A percentile compares a stretch with the other conserved stretches of the same genome.
Evolutionary conservation across 2,888 invertebrate genomes (phyloP).

Genomic region (Vandiemenella viatica): DNA sequence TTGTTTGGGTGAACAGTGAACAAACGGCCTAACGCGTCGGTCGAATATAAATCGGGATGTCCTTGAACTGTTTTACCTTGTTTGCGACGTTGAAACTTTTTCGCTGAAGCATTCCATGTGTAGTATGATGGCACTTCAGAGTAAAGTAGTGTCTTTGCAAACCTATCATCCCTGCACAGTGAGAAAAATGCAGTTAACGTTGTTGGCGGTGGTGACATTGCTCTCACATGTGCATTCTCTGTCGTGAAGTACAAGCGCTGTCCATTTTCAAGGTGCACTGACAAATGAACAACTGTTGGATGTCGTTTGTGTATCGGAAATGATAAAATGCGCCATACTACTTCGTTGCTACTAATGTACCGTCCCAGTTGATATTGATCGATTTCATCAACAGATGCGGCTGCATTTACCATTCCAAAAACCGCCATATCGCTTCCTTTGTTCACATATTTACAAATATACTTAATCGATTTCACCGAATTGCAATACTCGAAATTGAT

Average conservation of each 20-base stretch:
- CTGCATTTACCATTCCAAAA: conserved; percentile 11
- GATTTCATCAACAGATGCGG: conserved; percentile 21
- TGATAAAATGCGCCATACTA: conserved; percentile 12
- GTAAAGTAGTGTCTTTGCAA: conserved; percentile 15
- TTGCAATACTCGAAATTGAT: conserved; percentile 13
- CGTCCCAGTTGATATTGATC: conserved; percentile 19
- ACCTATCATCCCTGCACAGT: conserved; percentile 17
- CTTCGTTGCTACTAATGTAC: conserved; percentile 21
- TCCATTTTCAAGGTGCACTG: conserved; percentile 5
- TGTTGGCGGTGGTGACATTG: neutral
- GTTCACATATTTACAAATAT: conserved; percentile 20
- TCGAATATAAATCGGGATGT: conserved; percentile 13
- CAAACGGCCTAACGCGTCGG: conserved; percentile 18
- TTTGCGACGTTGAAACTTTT: conserved; percentile 4
- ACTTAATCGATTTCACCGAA: conserved; percentile 12
- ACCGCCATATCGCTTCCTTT: conserved; percentile 20
- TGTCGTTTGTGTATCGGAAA: conserved; percentile 4
- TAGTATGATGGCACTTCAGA: conserved; percentile 11
- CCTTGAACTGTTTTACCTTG: conserved; percentile 14
- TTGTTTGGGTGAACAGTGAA: conserved; percentile 24
- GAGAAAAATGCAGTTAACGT: conserved; percentile 1
- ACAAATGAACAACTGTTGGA: neutral
- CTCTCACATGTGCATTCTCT: conserved; percentile 19
- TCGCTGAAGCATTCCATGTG: conserved; percentile 14
- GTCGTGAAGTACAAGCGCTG: conserved; percentile 21